These are phyloP conservation scores for Ctenopoma kingsleyae DNA, from an alignment of 2,797 vertebrate genomes.

Conservation along the genomic window DNA sequence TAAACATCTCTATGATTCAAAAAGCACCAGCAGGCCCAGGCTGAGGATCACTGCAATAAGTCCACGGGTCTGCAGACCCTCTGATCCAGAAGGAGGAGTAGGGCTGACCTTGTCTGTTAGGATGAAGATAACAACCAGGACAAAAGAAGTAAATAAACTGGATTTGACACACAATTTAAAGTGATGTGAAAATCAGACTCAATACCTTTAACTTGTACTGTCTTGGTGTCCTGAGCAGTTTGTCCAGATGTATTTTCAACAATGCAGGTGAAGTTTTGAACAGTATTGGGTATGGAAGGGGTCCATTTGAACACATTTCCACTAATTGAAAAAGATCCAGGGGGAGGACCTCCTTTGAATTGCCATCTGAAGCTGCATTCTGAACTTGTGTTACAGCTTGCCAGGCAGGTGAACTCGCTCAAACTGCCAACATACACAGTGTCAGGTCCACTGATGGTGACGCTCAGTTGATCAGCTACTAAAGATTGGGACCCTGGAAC, in stretches of 20 bases:
- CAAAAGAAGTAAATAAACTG: background rate
- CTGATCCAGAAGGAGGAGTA: slow-evolving; percentile 40
- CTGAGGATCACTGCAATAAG: background rate
- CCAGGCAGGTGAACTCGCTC: slow-evolving; percentile 52
- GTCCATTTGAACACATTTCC: slow-evolving; percentile 51
- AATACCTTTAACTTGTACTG: slow-evolving; percentile 57
- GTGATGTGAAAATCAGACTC: background rate
- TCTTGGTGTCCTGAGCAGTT: slow-evolving; percentile 53
- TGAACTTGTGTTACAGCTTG: slow-evolving; percentile 44
- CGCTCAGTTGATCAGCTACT: slow-evolving; percentile 52
- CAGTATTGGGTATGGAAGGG: slow-evolving; percentile 34
- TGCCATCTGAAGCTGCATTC: slow-evolving; percentile 53
- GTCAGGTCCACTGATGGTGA: slow-evolving; percentile 56
- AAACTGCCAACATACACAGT: slow-evolving; percentile 16
- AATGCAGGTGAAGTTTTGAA: slow-evolving; percentile 66
- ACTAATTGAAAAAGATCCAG: slow-evolving; percentile 40
- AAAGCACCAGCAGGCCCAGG: slow-evolving; percentile 8
- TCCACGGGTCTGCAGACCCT: slow-evolving; percentile 7
- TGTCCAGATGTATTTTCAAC: slow-evolving; percentile 50
- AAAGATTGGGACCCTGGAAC: background rate
- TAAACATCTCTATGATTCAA: background rate
- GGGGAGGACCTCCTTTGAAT: slow-evolving; percentile 51
- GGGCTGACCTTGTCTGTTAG: slow-evolving; percentile 14
- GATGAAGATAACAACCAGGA: background rate
- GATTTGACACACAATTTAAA: background rate